A percentile compares a stretch with the other conserved stretches of the same genome.
Evolutionary conservation across 1,140 invertebrate genomes (phyloP).

Genomic region (Diachasma alloeum): DNA sequence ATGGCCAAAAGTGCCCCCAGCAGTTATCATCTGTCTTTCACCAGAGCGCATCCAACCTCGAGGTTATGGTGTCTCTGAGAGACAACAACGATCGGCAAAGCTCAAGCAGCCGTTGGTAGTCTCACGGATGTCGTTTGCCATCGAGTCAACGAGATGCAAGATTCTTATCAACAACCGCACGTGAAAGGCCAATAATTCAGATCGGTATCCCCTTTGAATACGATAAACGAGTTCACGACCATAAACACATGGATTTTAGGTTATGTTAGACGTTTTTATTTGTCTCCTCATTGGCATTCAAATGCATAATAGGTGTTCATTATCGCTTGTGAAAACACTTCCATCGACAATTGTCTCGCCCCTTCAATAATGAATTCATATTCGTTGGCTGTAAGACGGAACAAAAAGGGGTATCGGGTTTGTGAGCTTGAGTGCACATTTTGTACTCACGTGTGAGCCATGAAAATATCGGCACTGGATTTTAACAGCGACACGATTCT

Average conservation of each 20-base stretch:
- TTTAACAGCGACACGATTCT: neutral
- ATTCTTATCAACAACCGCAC: neutral
- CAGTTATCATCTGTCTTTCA: neutral
- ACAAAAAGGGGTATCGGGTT: neutral
- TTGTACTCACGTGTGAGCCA: neutral
- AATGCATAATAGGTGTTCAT: neutral
- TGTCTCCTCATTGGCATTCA: neutral
- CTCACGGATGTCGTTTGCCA: conserved; percentile 3
- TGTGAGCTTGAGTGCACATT: neutral
- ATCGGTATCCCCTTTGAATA: neutral
- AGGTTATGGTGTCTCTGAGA: neutral
- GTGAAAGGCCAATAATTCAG: conserved; percentile 12
- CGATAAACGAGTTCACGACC: neutral
- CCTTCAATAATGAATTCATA: neutral
- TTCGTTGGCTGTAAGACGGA: neutral
- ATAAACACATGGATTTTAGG: neutral
- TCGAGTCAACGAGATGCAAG: conserved; percentile 8
- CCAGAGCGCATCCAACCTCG: neutral
- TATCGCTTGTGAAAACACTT: neutral
- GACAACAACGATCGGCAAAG: neutral
- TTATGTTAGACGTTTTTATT: neutral
- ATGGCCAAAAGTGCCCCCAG: neutral
- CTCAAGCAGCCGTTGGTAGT: neutral
- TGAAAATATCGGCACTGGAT: neutral
- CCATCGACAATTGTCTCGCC: neutral